phyloP scores from a whole-genome alignment of 53 echinoderm and acorn worm genomes.

The Temnopleurus reevesii region DNA sequence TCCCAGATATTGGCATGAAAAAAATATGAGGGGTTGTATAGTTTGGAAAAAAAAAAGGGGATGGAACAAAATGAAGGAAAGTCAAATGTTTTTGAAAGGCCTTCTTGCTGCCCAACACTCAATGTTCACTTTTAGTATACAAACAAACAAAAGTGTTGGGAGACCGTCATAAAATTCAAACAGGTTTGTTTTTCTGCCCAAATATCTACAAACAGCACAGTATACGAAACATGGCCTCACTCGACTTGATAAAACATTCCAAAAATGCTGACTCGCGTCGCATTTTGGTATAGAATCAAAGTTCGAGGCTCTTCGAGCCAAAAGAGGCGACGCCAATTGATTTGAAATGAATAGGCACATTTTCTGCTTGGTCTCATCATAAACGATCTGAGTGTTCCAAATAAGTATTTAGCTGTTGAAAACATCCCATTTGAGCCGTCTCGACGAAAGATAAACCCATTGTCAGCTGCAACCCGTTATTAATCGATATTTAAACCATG shows the following conservation, averaged over 20 bases:
- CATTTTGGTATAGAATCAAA: background rate
- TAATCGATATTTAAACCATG: conserved; percentile 13
- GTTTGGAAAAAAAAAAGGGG: too few species aligned
- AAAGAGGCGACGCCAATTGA: background rate
- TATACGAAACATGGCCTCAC: too few species aligned
- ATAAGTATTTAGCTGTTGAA: background rate
- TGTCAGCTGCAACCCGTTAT: background rate
- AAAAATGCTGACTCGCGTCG: too few species aligned
- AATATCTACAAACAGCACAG: too few species aligned
- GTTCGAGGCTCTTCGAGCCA: background rate
- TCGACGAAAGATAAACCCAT: background rate
- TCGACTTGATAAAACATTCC: background rate
- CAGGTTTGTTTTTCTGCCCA: background rate
- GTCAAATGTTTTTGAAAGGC: too few species aligned
- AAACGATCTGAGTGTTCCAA: background rate
- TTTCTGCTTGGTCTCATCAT: background rate
- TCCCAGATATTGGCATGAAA: too few species aligned
- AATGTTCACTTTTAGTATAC: too few species aligned
- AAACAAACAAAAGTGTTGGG: background rate
- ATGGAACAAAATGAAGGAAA: too few species aligned
- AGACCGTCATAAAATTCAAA: background rate
- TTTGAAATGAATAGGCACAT: background rate
- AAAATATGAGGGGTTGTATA: too few species aligned
- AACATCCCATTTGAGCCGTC: background rate
- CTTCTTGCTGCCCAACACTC: too few species aligned